Evolutionary conservation across 2,888 invertebrate genomes (phyloP).

Genomic region (Thereva nobilitata): DNA sequence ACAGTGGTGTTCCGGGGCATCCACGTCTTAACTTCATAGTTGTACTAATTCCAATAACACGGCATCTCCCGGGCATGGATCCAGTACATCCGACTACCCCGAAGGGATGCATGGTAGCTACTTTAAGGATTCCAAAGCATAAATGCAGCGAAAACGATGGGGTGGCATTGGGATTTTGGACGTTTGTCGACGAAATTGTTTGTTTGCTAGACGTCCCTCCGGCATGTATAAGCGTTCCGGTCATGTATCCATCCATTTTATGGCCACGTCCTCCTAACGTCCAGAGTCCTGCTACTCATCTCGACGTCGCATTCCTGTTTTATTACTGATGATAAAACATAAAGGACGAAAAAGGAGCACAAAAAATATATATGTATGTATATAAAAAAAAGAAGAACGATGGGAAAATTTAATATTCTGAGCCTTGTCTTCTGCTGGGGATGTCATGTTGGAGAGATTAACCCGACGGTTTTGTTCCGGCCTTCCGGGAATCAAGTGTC

Average conservation of each 20-base stretch:
- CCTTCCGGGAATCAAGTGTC: conserved; percentile 29
- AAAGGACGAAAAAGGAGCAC: conserved; percentile 14
- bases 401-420: conserved; percentile 36
- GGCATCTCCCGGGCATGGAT: conserved; percentile 17
- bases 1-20: conserved; percentile 10
- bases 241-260: conserved; percentile 26
- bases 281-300: conserved; percentile 10
- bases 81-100: conserved; percentile 29
- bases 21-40: conserved; percentile 23
- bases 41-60: conserved; percentile 26
- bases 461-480: conserved; percentile 28
- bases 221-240: conserved; percentile 35
- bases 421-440: conserved; percentile 31
- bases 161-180: conserved; percentile 35
- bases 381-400: conserved; percentile 12
- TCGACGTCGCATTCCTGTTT: conserved; percentile 17
- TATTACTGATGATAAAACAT: neutral
- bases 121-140: conserved; percentile 32
- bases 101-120: conserved; percentile 37
- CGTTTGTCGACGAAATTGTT: conserved; percentile 40
- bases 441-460: conserved; percentile 31
- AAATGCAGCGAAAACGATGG: conserved; percentile 22
- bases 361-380: conserved; percentile 19
- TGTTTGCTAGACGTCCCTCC: conserved; percentile 34
- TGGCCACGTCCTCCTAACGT: conserved; percentile 14